A percentile compares a stretch with the other conserved stretches of the same genome.
Conservation (phyloP, 2,113 vertebrate species). For the Corythornis madagascariensis region DNA sequence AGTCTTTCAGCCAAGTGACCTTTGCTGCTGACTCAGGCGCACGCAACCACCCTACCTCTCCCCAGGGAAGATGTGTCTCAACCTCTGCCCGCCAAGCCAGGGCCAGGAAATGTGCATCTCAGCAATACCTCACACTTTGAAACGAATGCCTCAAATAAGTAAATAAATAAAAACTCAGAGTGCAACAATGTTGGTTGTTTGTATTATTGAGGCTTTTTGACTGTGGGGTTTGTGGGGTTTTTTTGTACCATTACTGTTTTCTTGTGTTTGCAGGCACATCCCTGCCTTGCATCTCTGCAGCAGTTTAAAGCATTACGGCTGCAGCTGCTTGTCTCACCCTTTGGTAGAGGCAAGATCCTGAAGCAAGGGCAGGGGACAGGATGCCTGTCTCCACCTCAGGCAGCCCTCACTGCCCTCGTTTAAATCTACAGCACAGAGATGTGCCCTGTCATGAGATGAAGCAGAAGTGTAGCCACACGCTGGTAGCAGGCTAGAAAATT, state of each 20-base stretch:
- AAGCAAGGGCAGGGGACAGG: neutral
- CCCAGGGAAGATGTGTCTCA: neutral
- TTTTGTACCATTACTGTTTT: neutral
- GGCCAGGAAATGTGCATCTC: neutral
- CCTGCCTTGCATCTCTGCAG: neutral
- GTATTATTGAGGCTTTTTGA: neutral
- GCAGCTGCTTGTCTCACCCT: neutral
- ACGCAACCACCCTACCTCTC: neutral
- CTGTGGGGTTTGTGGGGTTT: neutral
- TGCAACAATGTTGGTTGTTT: neutral
- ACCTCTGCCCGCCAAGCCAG: neutral
- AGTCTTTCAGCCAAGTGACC: slow-evolving; percentile 6
- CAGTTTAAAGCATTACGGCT: neutral
- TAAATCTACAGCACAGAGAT: neutral
- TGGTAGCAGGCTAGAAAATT: neutral
- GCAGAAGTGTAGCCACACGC: neutral
- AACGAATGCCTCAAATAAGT: neutral
- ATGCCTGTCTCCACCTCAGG: neutral
- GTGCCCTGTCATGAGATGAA: neutral
- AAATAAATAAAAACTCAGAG: fast-evolving
- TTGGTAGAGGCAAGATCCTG: neutral
- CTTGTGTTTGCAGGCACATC: neutral
- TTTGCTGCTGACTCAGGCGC: slow-evolving; percentile 28
- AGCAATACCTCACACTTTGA: neutral
- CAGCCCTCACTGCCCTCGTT: neutral